Evolutionary conservation across 35 echinoderm and acorn worm genomes (phyloP).

Genomic region (Chiridota heheva): DNA sequence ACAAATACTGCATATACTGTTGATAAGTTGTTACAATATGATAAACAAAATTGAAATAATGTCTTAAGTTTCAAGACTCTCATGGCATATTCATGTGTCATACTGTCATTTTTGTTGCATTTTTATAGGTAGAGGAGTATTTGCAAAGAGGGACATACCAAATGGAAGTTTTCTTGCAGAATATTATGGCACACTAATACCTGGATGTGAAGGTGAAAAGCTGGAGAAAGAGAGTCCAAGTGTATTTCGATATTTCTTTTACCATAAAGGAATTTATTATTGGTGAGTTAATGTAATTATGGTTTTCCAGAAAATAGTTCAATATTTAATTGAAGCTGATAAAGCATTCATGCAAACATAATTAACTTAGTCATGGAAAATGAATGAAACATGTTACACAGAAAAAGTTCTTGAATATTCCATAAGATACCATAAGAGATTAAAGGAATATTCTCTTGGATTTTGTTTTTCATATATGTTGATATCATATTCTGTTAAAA

Average conservation of each 20-base stretch:
- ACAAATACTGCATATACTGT: no score
- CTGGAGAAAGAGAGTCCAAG: constrained; percentile 16
- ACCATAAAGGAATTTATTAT: not conserved
- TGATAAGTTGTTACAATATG: no score
- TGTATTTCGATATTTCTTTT: constrained; percentile 29
- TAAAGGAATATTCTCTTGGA: not conserved
- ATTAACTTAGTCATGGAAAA: no score
- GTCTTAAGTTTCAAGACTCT: not conserved
- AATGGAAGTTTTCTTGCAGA: constrained; percentile 1
- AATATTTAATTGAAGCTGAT: no score
- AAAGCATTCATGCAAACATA: no score
- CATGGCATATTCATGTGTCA: not conserved
- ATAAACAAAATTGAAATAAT: no score
- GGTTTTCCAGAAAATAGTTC: no score
- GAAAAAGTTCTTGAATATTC: not conserved
- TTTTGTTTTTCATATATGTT: no score
- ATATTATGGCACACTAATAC: constrained; percentile 26
- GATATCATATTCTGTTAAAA: no score
- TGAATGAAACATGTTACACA: not conserved
- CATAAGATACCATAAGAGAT: not conserved
- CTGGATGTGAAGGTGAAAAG: constrained; percentile 29
- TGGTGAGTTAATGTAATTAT: no score
- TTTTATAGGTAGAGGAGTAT: constrained; percentile 15
- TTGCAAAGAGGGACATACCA: constrained; percentile 1
- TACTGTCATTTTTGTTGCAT: not conserved